Conservation (phyloP, 2,888 invertebrate genomes). For the Blastobasis lacticolella region DNA sequence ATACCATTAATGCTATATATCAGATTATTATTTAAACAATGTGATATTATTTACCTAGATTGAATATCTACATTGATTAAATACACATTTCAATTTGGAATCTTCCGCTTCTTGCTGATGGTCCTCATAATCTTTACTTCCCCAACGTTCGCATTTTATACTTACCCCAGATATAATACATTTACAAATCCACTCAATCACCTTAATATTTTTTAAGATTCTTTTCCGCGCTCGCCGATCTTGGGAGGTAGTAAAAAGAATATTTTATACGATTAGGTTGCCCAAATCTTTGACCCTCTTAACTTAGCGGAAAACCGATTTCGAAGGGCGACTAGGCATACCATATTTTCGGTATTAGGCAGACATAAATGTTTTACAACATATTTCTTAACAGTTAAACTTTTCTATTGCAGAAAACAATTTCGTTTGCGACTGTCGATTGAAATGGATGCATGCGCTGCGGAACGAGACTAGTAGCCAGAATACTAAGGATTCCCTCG, state of each 20-base stretch:
- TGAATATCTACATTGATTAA: too few species aligned
- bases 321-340: neutral
- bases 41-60: too few species aligned
- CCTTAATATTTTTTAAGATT: neutral
- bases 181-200: too few species aligned
- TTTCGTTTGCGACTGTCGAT: conserved; percentile 87
- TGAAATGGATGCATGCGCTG: conserved; percentile 85
- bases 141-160: conserved; percentile 19
- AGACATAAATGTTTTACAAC: too few species aligned
- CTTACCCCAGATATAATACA: too few species aligned
- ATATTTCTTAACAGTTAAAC: conserved; percentile 3
- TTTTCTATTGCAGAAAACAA: conserved; percentile 81
- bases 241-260: neutral
- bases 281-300: neutral
- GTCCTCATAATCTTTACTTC: too few species aligned
- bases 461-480: conserved; percentile 83
- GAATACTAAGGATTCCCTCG: conserved; percentile 79
- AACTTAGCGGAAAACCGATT: neutral
- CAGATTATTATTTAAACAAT: too few species aligned
- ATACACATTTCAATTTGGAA: too few species aligned
- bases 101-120: too few species aligned
- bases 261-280: conserved; percentile 1
- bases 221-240: neutral
- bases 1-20: too few species aligned
- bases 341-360: neutral